Evolutionary conservation across 2,888 invertebrate genomes (phyloP).

Genomic region (Caenorhabditis plicata): DNA sequence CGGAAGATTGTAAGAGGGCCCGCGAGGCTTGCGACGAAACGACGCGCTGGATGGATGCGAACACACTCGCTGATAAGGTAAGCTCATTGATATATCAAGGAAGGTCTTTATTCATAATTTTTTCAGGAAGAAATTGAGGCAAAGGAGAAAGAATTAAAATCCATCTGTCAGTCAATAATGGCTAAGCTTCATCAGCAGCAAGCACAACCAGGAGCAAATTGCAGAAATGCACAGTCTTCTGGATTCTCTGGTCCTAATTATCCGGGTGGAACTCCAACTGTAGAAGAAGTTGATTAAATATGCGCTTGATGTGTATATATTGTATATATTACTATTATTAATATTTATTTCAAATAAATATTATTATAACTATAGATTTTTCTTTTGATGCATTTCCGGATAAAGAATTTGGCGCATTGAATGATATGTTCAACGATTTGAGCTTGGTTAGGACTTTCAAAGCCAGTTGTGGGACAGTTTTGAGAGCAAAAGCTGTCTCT

Average conservation of each 20-base stretch:
- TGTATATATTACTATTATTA: too few relatives aligned
- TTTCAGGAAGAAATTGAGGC: constrained; percentile 3
- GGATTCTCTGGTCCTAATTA: not conserved
- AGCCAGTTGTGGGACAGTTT: too few relatives aligned
- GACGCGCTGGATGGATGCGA: constrained; percentile 75
- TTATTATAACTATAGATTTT: too few relatives aligned
- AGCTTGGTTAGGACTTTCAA: too few relatives aligned
- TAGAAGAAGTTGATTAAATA: constrained; percentile 10
- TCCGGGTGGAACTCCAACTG: constrained; percentile 3
- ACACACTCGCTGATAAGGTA: constrained; percentile 80
- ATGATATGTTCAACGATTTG: too few relatives aligned
- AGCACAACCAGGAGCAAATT: not conserved
- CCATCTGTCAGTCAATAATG: constrained; percentile 1
- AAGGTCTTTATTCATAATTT: too few relatives aligned
- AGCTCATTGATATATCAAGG: too few relatives aligned
- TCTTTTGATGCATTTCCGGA: too few relatives aligned
- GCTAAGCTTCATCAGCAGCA: not conserved
- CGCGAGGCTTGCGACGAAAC: constrained; percentile 85
- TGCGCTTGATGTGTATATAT: too few relatives aligned
- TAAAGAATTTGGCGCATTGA: too few relatives aligned
- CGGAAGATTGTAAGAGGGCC: constrained; percentile 80
- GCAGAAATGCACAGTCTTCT: not conserved
- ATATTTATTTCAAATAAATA: too few relatives aligned
- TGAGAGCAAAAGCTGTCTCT: too few relatives aligned
- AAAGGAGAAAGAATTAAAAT: not conserved